Evolutionary conservation across 1,140 invertebrate genomes (phyloP), one percentile per base, ranked within the genome.

Genomic region (Musca domestica): DNA sequence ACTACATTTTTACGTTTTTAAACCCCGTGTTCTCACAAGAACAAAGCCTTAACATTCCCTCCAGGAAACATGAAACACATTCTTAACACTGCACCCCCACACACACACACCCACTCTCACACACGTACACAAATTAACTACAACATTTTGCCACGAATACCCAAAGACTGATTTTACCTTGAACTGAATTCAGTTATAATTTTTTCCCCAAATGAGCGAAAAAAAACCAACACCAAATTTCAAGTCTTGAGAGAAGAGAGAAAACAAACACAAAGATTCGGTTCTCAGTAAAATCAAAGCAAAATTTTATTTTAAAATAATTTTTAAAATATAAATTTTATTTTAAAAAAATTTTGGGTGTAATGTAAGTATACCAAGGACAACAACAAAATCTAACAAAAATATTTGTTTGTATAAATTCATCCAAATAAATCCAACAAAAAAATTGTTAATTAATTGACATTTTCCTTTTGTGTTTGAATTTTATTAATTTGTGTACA

Each of bases 271-370:
- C 3, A 5, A 41, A 41, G 27, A 66, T 69, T 69, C 68, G 48
- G 76, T 75, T 80, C 71, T 68, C 73, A 71, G 74, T 74, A 77
- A 76, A 79, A 80, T 80, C 77, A 74, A 75, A 79, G 77, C 72
- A 76, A 79, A 79, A 80, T 80, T 80, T 81, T 81, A 77, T 80
- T 79, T 79, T 81, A 79, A 81, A 79, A 79, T 80, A 81, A 79
- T 76, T 78, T 75, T 74, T 80, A 79, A 78, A 78, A 81, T 80
- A 78, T 75, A 75, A 80, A 80, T 80, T 80, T 80, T 80, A 80
- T 80, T 80, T 80, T 80, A 80, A 80, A 80, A 79, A 75, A 80
- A 80, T 80, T 80, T 80, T 80, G 77, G 77, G 77, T 80, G 77
- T 77, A 73, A 80, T 79, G 77, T 80, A 80, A 80, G 77, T 80